Evolutionary conservation across 2,113 vertebrate genomes (phyloP), one percentile per base, ranked within the genome.

Genomic region (Dissostichus mawsoni): DNA sequence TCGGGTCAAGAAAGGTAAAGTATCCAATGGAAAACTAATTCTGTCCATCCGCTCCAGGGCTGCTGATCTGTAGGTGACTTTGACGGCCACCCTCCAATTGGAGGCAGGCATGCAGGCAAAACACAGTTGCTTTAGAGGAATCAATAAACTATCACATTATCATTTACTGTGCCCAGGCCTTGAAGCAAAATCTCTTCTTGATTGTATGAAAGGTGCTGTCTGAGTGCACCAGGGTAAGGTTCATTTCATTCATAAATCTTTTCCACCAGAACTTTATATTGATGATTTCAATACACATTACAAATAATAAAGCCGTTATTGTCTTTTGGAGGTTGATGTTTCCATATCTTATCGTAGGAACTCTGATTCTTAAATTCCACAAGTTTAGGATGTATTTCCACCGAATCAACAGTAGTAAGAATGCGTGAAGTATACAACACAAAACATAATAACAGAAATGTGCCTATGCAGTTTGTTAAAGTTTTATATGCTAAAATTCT

Each of bases 71-170:
- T 51, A 14, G 73, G 53, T 80, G 86, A 84, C 86, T 86, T 83
- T 87, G 74, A 76, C 70, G 61, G 70, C 52, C 18, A 41, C 76
- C 57, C 74, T 81, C 74, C 78, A 29, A 0, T 0, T 45, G 58
- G 62, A 77, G 41, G 5, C 2, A 2, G 16, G 48, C 17, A 55
- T 64, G 51, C 25, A 68, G 29, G 29, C 29, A 65, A 62, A 52
- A 80, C 63, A 63, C 11, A 18, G 75, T 45, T 53, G 23, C 61
- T 74, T 58, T 9, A n/a, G n/a, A 85, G 67, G 55, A 76, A 90
- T 91, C 88, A 75, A 87, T 90, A 85, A 90, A 61, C 64, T 62
- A 81, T 83, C 74, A 83, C 67, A 74, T 85, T 72, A 75, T 69
- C 59, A 23, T 84, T 77, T 62, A 77, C 71, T 63, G 79, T 18